Conservation (phyloP, 1,140 invertebrate genomes). For the Brachionus sp. region DNA sequence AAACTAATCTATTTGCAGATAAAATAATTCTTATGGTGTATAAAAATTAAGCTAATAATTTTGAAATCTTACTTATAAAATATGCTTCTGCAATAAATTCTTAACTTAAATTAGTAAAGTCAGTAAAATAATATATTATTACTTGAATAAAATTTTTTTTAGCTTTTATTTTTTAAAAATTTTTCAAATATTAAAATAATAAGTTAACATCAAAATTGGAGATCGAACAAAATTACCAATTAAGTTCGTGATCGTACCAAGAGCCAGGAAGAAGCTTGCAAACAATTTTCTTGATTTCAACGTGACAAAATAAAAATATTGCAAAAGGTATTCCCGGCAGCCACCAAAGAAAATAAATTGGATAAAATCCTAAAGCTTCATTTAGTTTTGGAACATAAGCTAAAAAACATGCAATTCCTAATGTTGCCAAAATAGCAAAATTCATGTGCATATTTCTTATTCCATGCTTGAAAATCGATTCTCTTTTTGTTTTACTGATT, state of each 20-base stretch:
- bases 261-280: constrained; percentile 14
- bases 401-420: constrained; percentile 52
- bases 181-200: too few species aligned
- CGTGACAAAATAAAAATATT: constrained; percentile 28
- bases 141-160: too few species aligned
- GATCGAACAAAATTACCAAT: not conserved
- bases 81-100: too few species aligned
- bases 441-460: constrained; percentile 50
- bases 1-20: too few species aligned
- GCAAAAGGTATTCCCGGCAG: constrained; percentile 14
- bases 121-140: too few species aligned
- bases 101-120: too few species aligned
- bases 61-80: too few species aligned
- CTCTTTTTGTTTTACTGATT: constrained; percentile 60
- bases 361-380: constrained; percentile 52
- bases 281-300: not conserved
- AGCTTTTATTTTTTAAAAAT: too few species aligned
- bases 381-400: constrained; percentile 54
- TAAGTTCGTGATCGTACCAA: constrained; percentile 30
- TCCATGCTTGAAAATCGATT: constrained; percentile 59
- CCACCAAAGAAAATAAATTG: constrained; percentile 35
- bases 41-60: too few species aligned
- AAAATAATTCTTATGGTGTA: too few species aligned
- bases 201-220: not conserved
- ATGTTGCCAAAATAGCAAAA: constrained; percentile 49